A percentile compares a stretch with the other conserved stretches of the same genome.
Conservation (phyloP, 2,797 vertebrate species). For the Platyrinchus mystaceus region DNA sequence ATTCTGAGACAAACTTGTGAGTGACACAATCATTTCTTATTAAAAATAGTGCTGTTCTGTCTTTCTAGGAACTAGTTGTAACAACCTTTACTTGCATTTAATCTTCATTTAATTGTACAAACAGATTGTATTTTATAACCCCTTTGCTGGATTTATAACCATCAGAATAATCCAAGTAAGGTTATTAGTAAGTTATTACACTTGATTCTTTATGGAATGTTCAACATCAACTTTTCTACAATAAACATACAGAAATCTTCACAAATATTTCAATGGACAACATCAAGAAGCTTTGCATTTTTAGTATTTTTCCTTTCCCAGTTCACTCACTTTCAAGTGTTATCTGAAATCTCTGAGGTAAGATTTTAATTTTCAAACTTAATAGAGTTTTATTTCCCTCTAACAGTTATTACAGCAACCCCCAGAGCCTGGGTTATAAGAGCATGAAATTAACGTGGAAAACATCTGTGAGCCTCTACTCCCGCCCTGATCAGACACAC, state of each 20-base stretch:
- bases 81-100: neutral
- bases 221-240: neutral
- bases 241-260: neutral
- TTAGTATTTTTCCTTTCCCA: neutral
- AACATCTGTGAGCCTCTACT: neutral
- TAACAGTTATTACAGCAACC: neutral
- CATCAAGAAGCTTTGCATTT: neutral
- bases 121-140: neutral
- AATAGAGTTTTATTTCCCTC: neutral
- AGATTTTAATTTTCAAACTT: slow-evolving; percentile 31
- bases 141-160: neutral
- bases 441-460: slow-evolving; percentile 15
- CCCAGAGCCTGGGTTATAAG: neutral
- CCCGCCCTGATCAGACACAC: neutral
- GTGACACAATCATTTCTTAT: neutral
- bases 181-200: neutral
- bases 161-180: neutral
- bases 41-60: neutral
- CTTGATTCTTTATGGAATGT: neutral
- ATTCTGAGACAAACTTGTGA: neutral
- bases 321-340: neutral
- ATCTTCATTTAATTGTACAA: neutral
- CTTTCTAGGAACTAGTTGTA: neutral
- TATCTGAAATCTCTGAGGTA: neutral
- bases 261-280: neutral